Conservation (phyloP, 2,888 invertebrate species). For the Pristionchus exspectatus region DNA sequence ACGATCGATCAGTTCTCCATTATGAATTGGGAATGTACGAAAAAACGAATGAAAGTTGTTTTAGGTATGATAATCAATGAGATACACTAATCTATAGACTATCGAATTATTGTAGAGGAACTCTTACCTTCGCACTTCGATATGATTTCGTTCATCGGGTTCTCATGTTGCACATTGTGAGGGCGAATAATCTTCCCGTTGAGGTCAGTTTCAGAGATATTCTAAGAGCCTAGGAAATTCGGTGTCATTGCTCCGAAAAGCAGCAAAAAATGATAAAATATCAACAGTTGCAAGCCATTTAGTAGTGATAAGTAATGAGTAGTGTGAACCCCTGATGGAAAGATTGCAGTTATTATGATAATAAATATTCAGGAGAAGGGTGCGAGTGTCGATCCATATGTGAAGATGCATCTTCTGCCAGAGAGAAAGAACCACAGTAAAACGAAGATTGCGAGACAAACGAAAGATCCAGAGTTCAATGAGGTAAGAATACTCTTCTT, state of each 20-base stretch:
- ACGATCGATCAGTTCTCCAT: slow-evolving; percentile 75
- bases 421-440: slow-evolving; percentile 91
- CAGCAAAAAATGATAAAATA: no score
- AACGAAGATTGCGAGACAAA: slow-evolving; percentile 83
- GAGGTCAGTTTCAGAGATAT: slow-evolving; percentile 82
- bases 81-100: neutral
- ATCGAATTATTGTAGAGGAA: slow-evolving; percentile 81
- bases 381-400: slow-evolving; percentile 91
- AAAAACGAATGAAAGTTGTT: slow-evolving; percentile 85
- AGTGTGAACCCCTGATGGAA: no score
- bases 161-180: slow-evolving; percentile 82
- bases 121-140: slow-evolving; percentile 88
- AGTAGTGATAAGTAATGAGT: no score
- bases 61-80: slow-evolving; percentile 78
- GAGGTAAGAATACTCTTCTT: slow-evolving; percentile 57
- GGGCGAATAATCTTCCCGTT: slow-evolving; percentile 81
- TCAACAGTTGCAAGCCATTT: no score
- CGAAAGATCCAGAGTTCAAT: slow-evolving; percentile 69
- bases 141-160: slow-evolving; percentile 90
- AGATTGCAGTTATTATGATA: no score
- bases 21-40: slow-evolving; percentile 86
- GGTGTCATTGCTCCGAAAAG: neutral
- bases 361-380: slow-evolving; percentile 85
- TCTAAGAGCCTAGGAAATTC: neutral
- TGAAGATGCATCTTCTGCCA: slow-evolving; percentile 89